A percentile compares a stretch with the other conserved stretches of the same genome.
Conservation (phyloP, 2,888 invertebrate species). For the Anorthoa munda region DNA sequence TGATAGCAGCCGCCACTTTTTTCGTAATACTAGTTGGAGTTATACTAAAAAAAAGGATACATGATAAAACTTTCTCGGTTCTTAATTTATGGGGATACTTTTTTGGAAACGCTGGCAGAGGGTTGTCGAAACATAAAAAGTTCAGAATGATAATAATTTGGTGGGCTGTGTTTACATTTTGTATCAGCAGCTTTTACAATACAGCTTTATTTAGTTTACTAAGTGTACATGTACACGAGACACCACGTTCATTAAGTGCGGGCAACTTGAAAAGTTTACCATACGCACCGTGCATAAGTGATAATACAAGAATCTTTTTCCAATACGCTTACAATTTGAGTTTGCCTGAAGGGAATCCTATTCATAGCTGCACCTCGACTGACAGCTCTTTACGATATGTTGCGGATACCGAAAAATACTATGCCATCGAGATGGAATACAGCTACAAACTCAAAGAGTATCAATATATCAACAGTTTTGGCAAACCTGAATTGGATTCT, state of each 20-base stretch:
- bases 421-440: constrained; percentile 73
- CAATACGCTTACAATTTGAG: constrained; percentile 72
- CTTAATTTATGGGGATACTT: constrained; percentile 78
- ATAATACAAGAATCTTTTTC: constrained; percentile 70
- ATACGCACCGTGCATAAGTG: constrained; percentile 76
- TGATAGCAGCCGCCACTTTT: constrained; percentile 71
- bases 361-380: constrained; percentile 68
- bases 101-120: constrained; percentile 71
- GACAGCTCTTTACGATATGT: constrained; percentile 71
- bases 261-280: constrained; percentile 68
- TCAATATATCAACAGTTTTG: constrained; percentile 70
- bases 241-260: constrained; percentile 58
- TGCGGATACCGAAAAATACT: constrained; percentile 69
- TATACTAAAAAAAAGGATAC: constrained; percentile 55
- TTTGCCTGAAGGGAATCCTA: constrained; percentile 68
- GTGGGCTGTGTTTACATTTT: constrained; percentile 83
- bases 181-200: constrained; percentile 79
- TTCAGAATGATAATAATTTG: constrained; percentile 72
- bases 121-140: constrained; percentile 68
- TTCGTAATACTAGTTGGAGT: constrained; percentile 63
- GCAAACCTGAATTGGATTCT: constrained; percentile 71
- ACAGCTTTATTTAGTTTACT: constrained; percentile 78
- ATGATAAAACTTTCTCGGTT: constrained; percentile 63
- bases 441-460: constrained; percentile 71
- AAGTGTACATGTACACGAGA: constrained; percentile 71